phyloP scores from a whole-genome alignment of 1,140 invertebrate species.

The Heliothis virescens region DNA sequence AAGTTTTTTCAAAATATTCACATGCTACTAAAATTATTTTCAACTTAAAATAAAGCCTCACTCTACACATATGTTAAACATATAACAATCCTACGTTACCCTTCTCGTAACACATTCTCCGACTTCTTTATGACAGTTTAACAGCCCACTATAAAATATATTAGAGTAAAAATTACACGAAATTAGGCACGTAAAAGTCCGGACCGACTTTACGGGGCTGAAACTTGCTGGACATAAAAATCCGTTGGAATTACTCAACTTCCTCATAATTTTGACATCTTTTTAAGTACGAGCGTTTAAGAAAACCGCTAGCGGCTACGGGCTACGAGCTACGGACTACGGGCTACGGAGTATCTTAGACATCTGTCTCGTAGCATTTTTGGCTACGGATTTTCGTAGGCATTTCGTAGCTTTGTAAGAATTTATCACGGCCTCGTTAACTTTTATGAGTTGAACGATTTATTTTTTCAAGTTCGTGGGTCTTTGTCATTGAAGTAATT shows the following conservation, averaged over 20 bases:
- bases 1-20: too few relatives aligned
- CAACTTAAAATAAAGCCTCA: neutral
- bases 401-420: conserved; percentile 31
- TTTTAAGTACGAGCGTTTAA: conserved; percentile 44
- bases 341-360: conserved; percentile 28
- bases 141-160: conserved; percentile 40
- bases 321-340: neutral
- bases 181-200: conserved; percentile 43
- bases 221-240: conserved; percentile 38
- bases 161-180: conserved; percentile 38
- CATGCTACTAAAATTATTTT: too few relatives aligned
- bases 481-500: conserved; percentile 11
- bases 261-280: conserved; percentile 43
- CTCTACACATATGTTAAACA: neutral
- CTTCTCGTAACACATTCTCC: neutral
- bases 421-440: conserved; percentile 28
- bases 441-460: conserved; percentile 28
- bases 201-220: conserved; percentile 2
- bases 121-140: conserved; percentile 26
- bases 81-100: conserved; percentile 4
- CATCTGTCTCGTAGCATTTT: conserved; percentile 41
- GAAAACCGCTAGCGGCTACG: conserved; percentile 28
- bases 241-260: conserved; percentile 29
- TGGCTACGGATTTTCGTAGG: conserved; percentile 29
- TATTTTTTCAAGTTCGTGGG: neutral